A percentile compares a stretch with the other conserved stretches of the same genome.
Conservation (phyloP, 2,797 vertebrate species). For the Todus mexicanus region DNA sequence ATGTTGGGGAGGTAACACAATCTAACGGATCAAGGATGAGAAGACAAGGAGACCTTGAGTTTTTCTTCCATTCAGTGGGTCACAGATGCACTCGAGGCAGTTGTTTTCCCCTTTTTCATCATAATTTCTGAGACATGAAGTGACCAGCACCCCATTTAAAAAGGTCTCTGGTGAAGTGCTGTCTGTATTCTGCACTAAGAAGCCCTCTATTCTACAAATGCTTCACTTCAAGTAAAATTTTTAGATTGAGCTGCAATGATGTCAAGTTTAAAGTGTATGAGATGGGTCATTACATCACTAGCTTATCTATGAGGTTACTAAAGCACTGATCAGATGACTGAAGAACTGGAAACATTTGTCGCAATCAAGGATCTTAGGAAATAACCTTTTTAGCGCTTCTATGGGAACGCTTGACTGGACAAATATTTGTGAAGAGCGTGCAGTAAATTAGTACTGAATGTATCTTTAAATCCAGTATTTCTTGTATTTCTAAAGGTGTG, state of each 20-base stretch:
- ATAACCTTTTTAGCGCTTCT: neutral
- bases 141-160: neutral
- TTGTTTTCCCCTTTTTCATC: neutral
- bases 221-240: neutral
- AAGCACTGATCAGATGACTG: neutral
- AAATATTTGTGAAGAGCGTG: neutral
- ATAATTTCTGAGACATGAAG: neutral
- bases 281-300: conserved; percentile 10
- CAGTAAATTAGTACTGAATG: neutral
- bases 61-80: neutral
- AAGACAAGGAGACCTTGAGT: neutral
- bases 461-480: neutral
- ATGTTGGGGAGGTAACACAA: neutral
- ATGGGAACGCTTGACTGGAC: neutral
- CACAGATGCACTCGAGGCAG: neutral
- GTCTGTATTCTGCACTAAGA: neutral
- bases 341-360: neutral
- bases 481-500: neutral
- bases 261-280: neutral
- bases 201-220: neutral
- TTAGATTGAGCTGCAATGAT: neutral
- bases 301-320: neutral
- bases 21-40: accelerated
- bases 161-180: neutral
- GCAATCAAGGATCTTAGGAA: neutral